Evolutionary conservation across 2,888 invertebrate species (phyloP), one percentile per base, ranked within the genome.

Genomic region (Rhynchonema sp.): DNA sequence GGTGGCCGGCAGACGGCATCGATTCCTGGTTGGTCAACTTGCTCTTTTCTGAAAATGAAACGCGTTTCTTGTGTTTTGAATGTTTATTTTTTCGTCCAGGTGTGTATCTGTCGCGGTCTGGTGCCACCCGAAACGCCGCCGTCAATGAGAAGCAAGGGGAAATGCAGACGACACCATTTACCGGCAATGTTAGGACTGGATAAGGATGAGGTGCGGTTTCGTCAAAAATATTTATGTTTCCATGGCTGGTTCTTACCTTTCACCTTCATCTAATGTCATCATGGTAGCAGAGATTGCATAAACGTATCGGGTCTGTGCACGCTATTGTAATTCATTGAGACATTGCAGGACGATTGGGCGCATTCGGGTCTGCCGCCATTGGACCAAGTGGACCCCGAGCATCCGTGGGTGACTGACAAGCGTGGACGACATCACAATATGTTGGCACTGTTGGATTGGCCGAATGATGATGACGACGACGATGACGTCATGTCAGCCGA

Each of bases 51-150:
- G 38, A 6, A 38, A 38, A 17, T 17, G 17, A 38, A 6, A 38
- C 38, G 17, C 6, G 38, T 38, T 6, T 38, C 6, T 17, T 38
- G 38, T 38, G 38, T 17, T 38, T 17, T 38, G 38, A n/a, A n/a
- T n/a, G n/a, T n/a, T n/a, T n/a, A n/a, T n/a, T n/a, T n/a, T n/a
- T n/a, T 82, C 69, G 81, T 83, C 67, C 78, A 82, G 3, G 27
- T 60, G n/a, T 63, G 63, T 55, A 62, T 63, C 46, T 25, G 38
- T 28, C 60, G 63, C 72, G 74, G 17, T 67, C 74, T 75, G 2
- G 76, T 80, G 57, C 80, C 80, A 20, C 79, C 80, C 3, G 82
- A 82, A 73, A 81, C 82, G 1, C 82, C 82, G 1, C 82, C 82
- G 1, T 73, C 76, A n/a, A 72, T 79, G 63, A 74, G 80, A 61